Evolutionary conservation across 2,888 invertebrate genomes (phyloP), one percentile per base, ranked within the genome.

Genomic region (Pristionchus fissidentatus): DNA sequence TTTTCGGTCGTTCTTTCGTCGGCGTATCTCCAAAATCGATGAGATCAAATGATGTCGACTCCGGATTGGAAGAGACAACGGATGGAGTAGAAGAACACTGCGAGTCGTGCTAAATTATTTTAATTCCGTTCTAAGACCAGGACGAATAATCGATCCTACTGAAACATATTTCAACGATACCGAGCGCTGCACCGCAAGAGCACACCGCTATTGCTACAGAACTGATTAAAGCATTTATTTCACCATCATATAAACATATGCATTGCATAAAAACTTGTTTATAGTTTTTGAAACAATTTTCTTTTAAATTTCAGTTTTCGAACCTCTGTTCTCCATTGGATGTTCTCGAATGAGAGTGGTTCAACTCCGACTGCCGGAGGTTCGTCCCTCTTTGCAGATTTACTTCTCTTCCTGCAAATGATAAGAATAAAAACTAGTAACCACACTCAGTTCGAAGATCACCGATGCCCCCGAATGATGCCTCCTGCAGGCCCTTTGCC

Each of bases 331-430:
- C 35, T 62, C 88, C 88, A 88, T 80, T 88, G 88, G 5, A 87
- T 62, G 77, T 88, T 88, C 29, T 87, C 88, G 77, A 88, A 88
- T 3, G 87, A 87, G 77, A 88, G 84, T 55, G 88, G 86, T 78
- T 86, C 49, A 52, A 78, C 35, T 82, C 85, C 29, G 77, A 85
- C 84, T 0, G 46, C 5, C 3, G 66, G 49, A 1, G 49, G 78
- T 83, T 79, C 86, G 41, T 84, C 57, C 49, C 78, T 70, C 84
- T 85, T 13, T 83, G 41, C 35, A 70, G 85, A 55, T 83, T 84
- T 7, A 84, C 85, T 49, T 83, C 84, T 1, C 26, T 70, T 70
- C n/a, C n/a, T n/a, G n/a, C n/a, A n/a, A n/a, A n/a, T n/a, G n/a
- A n/a, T n/a, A 84, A 84, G 57, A 43, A 84, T 19, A 19, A 49